phyloP scores from a whole-genome alignment of 2,888 invertebrate genomes.

The Automeris io region DNA sequence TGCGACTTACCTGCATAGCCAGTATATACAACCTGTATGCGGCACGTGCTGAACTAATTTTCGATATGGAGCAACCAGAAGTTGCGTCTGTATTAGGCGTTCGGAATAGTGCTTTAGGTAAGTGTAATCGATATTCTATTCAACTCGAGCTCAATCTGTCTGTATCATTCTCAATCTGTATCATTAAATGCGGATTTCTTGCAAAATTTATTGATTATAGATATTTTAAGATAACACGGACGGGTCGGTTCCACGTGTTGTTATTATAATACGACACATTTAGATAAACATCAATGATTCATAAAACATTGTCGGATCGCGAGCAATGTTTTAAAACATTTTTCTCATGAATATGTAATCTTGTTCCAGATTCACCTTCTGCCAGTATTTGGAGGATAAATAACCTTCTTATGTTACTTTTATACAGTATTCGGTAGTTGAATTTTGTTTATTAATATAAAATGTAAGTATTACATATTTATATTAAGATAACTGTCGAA shows the following conservation, averaged over 20 bases:
- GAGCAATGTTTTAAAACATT: neutral
- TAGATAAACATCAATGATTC: neutral
- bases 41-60: conserved; percentile 77
- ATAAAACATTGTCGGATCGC: neutral
- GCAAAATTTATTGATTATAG: no score
- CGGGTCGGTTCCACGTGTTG: neutral
- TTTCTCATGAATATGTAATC: conserved; percentile 3
- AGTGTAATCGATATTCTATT: conserved; percentile 37
- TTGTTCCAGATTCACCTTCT: conserved; percentile 54
- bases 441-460: conserved; percentile 24
- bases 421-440: conserved; percentile 62
- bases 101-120: conserved; percentile 78
- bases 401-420: conserved; percentile 37
- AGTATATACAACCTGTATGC: conserved; percentile 82
- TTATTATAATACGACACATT: neutral
- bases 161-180: no score
- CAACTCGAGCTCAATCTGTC: no score
- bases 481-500: no score
- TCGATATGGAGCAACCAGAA: conserved; percentile 85
- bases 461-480: conserved; percentile 14
- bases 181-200: no score
- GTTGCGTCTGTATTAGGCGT: conserved; percentile 86
- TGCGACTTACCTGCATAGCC: conserved; percentile 81
- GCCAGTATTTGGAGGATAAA: conserved; percentile 42
- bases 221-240: conserved; percentile 8